Evolutionary conservation across 2,113 vertebrate genomes (phyloP).

Genomic region (Haliaeetus leucogaster): DNA sequence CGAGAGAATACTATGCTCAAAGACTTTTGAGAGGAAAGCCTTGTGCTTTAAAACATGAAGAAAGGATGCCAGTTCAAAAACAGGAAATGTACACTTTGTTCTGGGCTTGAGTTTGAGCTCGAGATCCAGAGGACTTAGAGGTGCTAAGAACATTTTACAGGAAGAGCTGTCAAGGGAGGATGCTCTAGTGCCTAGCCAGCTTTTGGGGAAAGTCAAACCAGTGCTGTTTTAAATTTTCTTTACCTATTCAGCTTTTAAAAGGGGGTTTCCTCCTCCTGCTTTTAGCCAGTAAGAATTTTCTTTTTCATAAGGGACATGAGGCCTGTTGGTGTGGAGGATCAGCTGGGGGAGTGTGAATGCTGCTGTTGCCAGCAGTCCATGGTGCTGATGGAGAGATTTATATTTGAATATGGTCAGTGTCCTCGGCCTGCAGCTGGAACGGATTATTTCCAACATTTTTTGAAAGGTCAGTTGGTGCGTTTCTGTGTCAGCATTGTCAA

Average conservation of each 20-base stretch:
- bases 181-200: neutral
- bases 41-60: neutral
- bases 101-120: neutral
- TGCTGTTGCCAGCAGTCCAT: conserved; percentile 35
- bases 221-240: neutral
- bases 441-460: conserved; percentile 66
- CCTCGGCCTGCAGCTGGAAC: conserved; percentile 55
- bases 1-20: neutral
- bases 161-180: neutral
- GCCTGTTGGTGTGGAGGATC: neutral
- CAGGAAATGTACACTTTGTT: neutral
- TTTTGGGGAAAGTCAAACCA: neutral
- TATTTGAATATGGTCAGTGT: conserved; percentile 57
- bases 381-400: conserved; percentile 63
- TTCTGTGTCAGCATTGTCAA: conserved; percentile 51
- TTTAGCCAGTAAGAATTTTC: neutral
- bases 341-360: neutral
- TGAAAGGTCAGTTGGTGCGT: conserved; percentile 60
- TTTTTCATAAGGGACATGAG: neutral
- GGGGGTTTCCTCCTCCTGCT: neutral
- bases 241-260: neutral
- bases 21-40: neutral
- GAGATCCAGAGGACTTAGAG: neutral
- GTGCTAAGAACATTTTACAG: neutral
- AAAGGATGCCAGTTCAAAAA: neutral